These are phyloP conservation scores for Pristionchus arcanus DNA, from an alignment of 2,888 invertebrate species.

Conservation along the genomic window DNA sequence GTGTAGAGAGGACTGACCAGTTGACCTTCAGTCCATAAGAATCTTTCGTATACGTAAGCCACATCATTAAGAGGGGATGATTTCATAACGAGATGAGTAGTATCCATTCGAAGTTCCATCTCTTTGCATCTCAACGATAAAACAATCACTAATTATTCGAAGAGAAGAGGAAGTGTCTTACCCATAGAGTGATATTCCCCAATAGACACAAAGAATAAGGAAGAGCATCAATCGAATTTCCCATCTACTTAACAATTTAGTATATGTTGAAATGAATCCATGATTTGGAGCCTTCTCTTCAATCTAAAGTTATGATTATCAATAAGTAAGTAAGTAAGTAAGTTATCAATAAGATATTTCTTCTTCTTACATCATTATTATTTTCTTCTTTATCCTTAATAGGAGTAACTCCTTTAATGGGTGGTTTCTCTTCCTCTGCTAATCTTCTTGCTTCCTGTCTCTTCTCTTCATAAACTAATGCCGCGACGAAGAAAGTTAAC, in stretches of 20 bases:
- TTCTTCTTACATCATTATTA: constrained; percentile 13
- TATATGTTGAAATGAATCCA: constrained; percentile 68
- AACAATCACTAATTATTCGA: background rate
- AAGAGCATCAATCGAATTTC: constrained; percentile 60
- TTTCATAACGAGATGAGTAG: constrained; percentile 70
- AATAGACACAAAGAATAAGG: constrained; percentile 63
- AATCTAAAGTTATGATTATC: background rate
- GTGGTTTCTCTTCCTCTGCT: constrained; percentile 53
- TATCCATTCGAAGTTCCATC: constrained; percentile 66
- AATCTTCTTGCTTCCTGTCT: constrained; percentile 50
- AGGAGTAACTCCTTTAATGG: constrained; percentile 7
- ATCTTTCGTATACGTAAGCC: constrained; percentile 69
- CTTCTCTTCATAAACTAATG: constrained; percentile 68
- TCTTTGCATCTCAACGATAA: background rate
- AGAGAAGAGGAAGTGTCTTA: constrained; percentile 47
- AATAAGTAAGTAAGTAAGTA: no score
- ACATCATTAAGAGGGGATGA: constrained; percentile 67
- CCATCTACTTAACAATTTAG: constrained; percentile 64
- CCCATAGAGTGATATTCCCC: constrained; percentile 66
- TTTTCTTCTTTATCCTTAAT: background rate
- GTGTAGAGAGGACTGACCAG: constrained; percentile 57
- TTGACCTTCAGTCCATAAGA: constrained; percentile 71
- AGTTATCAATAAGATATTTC: background rate
- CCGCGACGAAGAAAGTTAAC: constrained; percentile 72
- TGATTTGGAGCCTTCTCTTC: constrained; percentile 60